A percentile compares a stretch with the other conserved stretches of the same genome.
These are phyloP conservation scores for Lynx canadensis DNA, from an alignment of 2,113 vertebrate genomes.

Conservation along the genomic window DNA sequence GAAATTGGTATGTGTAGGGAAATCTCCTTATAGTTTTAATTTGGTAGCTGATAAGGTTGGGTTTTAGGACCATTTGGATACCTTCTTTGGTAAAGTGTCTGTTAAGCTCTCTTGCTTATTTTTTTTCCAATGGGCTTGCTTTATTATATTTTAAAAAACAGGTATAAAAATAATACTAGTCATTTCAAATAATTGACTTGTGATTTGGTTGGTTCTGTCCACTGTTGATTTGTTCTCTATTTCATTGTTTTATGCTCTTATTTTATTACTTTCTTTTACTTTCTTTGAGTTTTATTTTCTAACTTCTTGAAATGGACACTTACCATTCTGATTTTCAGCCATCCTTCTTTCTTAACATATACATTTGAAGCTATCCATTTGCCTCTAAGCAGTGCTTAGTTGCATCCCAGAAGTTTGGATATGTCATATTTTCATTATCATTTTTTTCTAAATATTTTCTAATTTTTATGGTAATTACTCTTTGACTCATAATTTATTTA, in stretches of 20 bases:
- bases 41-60: background rate
- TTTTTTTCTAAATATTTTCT: background rate
- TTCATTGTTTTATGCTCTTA: background rate
- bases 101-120: background rate
- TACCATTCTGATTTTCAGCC: background rate
- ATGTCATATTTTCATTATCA: background rate
- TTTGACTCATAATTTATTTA: conserved; percentile 1
- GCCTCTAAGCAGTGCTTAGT: background rate
- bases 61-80: background rate
- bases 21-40: conserved; percentile 16
- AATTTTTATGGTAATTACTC: background rate
- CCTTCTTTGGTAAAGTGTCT: background rate
- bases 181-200: background rate
- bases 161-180: background rate
- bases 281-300: background rate
- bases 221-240: background rate
- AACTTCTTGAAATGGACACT: background rate
- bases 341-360: background rate
- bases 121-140: background rate
- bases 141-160: background rate
- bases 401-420: background rate
- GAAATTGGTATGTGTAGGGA: background rate
- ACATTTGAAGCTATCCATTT: background rate
- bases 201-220: background rate
- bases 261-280: background rate